Evolutionary conservation across 2,888 invertebrate species (phyloP).

Genomic region (Eudemis profundana): DNA sequence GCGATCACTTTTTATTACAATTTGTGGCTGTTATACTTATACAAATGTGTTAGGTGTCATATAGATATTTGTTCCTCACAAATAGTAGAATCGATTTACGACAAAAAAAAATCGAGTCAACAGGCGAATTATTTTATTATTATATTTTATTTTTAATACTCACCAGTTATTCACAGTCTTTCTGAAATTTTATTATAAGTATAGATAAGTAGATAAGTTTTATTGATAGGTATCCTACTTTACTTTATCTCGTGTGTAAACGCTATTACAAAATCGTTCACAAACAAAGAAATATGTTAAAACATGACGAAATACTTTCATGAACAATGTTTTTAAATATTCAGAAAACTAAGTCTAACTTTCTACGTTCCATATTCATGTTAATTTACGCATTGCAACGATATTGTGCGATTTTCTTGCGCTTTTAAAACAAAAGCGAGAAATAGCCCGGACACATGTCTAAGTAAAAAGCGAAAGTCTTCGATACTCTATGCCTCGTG

Average conservation of each 20-base stretch:
- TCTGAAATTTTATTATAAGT: too few species aligned
- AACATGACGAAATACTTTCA: conserved; percentile 27
- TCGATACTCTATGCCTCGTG: conserved; percentile 46
- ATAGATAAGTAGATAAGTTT: too few species aligned
- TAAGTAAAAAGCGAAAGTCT: conserved; percentile 66
- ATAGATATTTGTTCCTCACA: too few species aligned
- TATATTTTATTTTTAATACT: too few species aligned
- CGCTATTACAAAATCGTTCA: conserved; percentile 25
- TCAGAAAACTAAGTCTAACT: conserved; percentile 38
- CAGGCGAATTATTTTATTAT: too few species aligned
- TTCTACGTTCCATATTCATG: conserved; percentile 31
- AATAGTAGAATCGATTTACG: too few species aligned
- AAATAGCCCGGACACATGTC: conserved; percentile 59
- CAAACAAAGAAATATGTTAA: background rate
- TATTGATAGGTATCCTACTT: background rate
- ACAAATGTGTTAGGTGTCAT: too few species aligned
- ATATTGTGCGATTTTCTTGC: conserved; percentile 23
- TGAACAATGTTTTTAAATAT: conserved; percentile 36
- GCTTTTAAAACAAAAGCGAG: conserved; percentile 44
- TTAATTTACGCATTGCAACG: conserved; percentile 19
- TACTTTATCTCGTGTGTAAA: background rate
- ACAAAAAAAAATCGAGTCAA: too few species aligned
- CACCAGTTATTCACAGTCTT: too few species aligned
- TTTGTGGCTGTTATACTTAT: too few species aligned
- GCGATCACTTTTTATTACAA: too few species aligned